Percentiles rank a stretch among this genome's conserved stretches.
phyloP scores from a whole-genome alignment of 2,113 vertebrate species.

The Leptosomus discolor region DNA sequence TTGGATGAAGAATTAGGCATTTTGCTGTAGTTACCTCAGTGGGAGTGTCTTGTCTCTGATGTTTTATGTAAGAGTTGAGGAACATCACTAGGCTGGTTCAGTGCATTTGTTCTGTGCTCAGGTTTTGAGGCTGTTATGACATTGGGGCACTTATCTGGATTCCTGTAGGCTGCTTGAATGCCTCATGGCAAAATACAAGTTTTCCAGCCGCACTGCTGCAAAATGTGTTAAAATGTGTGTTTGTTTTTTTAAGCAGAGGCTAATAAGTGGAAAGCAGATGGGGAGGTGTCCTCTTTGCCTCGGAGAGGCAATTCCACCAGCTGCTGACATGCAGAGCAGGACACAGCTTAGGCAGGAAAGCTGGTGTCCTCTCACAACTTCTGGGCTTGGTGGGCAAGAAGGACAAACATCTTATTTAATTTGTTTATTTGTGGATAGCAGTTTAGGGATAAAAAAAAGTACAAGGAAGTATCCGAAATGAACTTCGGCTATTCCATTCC shows the following conservation, averaged over 20 bases:
- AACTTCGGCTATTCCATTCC: not conserved
- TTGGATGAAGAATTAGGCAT: not conserved
- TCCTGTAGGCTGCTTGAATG: not conserved
- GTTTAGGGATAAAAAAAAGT: not conserved
- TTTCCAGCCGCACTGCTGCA: not conserved
- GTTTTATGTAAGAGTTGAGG: not conserved
- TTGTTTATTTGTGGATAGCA: not conserved
- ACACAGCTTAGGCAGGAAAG: not conserved
- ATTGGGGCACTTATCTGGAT: not conserved
- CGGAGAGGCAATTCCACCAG: not conserved
- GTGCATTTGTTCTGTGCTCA: accelerated
- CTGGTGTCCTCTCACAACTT: not conserved
- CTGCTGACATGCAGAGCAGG: not conserved
- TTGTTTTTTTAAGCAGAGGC: not conserved
- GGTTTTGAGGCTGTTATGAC: not conserved
- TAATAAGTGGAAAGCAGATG: conserved; percentile 28
- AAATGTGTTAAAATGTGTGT: not conserved
- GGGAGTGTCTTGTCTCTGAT: not conserved
- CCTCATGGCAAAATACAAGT: not conserved
- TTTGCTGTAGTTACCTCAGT: not conserved
- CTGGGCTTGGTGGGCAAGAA: not conserved
- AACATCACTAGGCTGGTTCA: not conserved
- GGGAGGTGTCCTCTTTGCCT: not conserved
- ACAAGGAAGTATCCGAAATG: not conserved
- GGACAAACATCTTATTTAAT: not conserved